These are phyloP conservation scores for Sinhomidia bicolor DNA, from an alignment of 2,888 invertebrate genomes.

Conservation along the genomic window DNA sequence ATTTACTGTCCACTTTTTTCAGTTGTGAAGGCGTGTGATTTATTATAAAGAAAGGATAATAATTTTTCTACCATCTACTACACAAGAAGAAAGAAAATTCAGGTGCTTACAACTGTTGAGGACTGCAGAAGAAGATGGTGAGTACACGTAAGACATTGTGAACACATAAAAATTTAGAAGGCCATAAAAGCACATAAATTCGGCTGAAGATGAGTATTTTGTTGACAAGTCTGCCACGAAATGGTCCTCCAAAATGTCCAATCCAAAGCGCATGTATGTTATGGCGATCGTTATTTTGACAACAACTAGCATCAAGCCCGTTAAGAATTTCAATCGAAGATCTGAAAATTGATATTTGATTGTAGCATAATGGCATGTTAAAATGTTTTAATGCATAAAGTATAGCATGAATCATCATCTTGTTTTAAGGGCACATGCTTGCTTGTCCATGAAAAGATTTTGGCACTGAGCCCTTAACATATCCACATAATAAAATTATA, in stretches of 20 bases:
- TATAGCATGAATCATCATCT: neutral
- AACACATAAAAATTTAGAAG: slow-evolving; percentile 96
- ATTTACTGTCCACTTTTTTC: neutral
- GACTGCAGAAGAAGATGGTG: slow-evolving; percentile 77
- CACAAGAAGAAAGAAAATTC: neutral
- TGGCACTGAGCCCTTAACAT: slow-evolving; percentile 14
- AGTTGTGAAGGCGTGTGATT: slow-evolving; percentile 14
- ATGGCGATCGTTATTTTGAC: slow-evolving; percentile 88
- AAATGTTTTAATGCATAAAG: neutral
- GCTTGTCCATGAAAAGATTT: neutral
- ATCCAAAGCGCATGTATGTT: slow-evolving; percentile 92
- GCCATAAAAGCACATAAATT: slow-evolving; percentile 97
- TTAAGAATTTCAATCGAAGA: slow-evolving; percentile 94
- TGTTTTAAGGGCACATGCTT: neutral
- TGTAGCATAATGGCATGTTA: neutral
- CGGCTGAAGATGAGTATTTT: slow-evolving; percentile 94
- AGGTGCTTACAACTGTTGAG: slow-evolving; percentile 75
- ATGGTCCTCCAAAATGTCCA: slow-evolving; percentile 92
- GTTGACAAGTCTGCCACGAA: slow-evolving; percentile 94
- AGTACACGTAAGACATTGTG: slow-evolving; percentile 95
- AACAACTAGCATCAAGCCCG: slow-evolving; percentile 91
- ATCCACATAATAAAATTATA: neutral
- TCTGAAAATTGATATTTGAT: slow-evolving; percentile 85
- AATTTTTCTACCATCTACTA: neutral
- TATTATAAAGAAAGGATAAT: slow-evolving; percentile 32